Evolutionary conservation across 1,140 invertebrate genomes (phyloP), one percentile per base, ranked within the genome.

Genomic region (Leptinotarsa defecta): DNA sequence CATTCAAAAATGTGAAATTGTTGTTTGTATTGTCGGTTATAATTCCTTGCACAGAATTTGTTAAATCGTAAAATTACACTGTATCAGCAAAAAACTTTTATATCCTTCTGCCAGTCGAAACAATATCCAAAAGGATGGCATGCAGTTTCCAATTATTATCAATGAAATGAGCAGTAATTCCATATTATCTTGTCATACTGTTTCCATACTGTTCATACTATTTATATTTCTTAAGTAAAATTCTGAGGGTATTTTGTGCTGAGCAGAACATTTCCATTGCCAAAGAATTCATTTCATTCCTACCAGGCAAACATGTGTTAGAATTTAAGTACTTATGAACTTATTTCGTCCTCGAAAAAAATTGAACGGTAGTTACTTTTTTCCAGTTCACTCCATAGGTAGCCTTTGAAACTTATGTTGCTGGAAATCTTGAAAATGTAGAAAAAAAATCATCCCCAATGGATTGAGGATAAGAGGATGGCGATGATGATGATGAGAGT

Each of bases 141-240:
- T 75, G 68, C 13, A 75, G 61, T 43, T 71, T 75, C 74, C 68
- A 71, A 48, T 75, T 71, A 63, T 71, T 75, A 63, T 75, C 74
- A 63, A 71, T 75, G 68, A 71, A 75, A 75, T 75, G 68, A n/a
- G 61, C 68, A 27, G 74, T 64, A 3, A 71, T 71, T 71, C 74
- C 74, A 64, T 75, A 75, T 43, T 64, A 75, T 43, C 34, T 57
- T 71, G 65, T 64, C 68, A 75, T 75, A 22, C 20, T 22, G 20
- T n/a, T n/a, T n/a, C n/a, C n/a, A n/a, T n/a, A n/a, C n/a, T n/a
- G n/a, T n/a, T n/a, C n/a, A n/a, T n/a, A n/a, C n/a, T n/a, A 27
- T 3, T 63, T 73, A 62, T n/a, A 64, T 73, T 73, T 27, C 24
- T 73, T 67, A 24, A 73, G 71, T 8, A 63, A 64, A 73, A 1